Conservation (phyloP, 2,888 invertebrate species). For the Cenopis cana region DNA sequence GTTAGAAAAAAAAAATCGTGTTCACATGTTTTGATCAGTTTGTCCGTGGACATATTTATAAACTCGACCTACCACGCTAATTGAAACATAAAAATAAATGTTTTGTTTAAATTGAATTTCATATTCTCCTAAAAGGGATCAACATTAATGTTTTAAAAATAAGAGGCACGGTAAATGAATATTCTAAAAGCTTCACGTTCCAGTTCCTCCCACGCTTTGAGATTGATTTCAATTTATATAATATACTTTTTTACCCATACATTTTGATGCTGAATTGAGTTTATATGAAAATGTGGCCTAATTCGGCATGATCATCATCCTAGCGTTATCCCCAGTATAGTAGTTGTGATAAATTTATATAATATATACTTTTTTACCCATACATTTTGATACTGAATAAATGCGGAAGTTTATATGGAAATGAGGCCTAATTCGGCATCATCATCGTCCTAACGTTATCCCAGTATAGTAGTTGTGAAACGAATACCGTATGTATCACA, state of each 20-base stretch:
- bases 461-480: too few relatives aligned
- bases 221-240: neutral
- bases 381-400: neutral
- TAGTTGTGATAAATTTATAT: too few relatives aligned
- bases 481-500: too few relatives aligned
- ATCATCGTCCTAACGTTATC: too few relatives aligned
- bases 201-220: neutral
- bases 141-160: neutral
- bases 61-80: too few relatives aligned
- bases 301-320: too few relatives aligned
- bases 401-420: neutral
- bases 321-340: too few relatives aligned
- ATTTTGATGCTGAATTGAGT: neutral
- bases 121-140: constrained; percentile 1
- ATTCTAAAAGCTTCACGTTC: neutral
- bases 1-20: too few relatives aligned
- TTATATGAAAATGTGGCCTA: too few relatives aligned
- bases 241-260: neutral
- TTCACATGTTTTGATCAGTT: too few relatives aligned
- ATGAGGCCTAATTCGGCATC: too few relatives aligned
- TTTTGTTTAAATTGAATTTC: neutral
- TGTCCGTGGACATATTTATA: too few relatives aligned
- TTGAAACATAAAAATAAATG: neutral
- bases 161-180: neutral
- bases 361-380: neutral